Conservation (phyloP, 1,140 invertebrate species). For the Vanessa tameamea region DNA sequence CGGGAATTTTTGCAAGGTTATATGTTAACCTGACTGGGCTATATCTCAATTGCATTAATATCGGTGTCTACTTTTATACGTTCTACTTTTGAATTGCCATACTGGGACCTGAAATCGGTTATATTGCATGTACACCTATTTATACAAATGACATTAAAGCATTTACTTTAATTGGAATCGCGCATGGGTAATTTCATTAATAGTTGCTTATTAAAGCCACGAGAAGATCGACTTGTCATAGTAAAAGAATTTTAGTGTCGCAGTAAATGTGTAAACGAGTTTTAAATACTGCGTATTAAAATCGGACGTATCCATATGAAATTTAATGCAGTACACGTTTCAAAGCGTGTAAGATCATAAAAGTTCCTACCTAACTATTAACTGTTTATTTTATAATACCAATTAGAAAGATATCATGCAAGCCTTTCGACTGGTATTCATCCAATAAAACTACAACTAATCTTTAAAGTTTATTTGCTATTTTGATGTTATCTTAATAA, state of each 20-base stretch:
- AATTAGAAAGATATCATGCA: background rate
- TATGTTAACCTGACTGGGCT: too few relatives aligned
- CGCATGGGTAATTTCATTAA: slow-evolving; percentile 33
- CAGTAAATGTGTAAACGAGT: slow-evolving; percentile 28
- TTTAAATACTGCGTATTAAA: slow-evolving; percentile 15
- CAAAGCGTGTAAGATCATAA: background rate
- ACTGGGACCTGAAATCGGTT: background rate
- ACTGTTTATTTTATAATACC: background rate
- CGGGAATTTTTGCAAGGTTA: too few relatives aligned
- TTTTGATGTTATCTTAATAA: slow-evolving; percentile 1
- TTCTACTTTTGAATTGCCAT: background rate
- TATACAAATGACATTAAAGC: slow-evolving; percentile 3
- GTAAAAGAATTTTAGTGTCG: slow-evolving; percentile 28
- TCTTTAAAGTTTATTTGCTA: background rate
- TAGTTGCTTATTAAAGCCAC: slow-evolving; percentile 33
- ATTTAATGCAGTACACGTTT: slow-evolving; percentile 9
- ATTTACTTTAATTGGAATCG: slow-evolving; percentile 10
- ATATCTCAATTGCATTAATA: background rate
- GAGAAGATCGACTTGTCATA: slow-evolving; percentile 25
- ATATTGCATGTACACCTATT: background rate
- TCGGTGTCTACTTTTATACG: background rate
- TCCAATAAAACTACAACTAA: background rate
- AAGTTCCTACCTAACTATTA: background rate
- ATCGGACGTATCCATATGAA: background rate
- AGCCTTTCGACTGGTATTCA: background rate